phyloP scores from a whole-genome alignment of 2,888 invertebrate species.

The Coenonympha arcania region DNA sequence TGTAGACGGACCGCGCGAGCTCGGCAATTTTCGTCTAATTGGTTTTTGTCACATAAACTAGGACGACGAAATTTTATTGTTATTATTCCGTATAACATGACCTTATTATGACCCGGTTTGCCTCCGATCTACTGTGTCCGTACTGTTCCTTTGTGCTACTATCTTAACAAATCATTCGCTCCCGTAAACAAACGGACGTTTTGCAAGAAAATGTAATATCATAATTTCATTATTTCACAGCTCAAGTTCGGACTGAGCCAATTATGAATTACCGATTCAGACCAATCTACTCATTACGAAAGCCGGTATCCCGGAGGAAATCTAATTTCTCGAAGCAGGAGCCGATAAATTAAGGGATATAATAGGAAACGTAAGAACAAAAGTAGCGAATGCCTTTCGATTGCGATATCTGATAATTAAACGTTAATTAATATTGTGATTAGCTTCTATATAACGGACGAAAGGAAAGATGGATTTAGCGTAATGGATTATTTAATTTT shows the following conservation, averaged over 20 bases:
- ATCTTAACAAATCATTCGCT: not conserved
- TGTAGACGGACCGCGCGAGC: too few relatives aligned
- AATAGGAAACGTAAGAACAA: slow-evolving; percentile 22
- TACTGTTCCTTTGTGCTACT: too few relatives aligned
- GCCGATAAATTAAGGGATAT: slow-evolving; percentile 23
- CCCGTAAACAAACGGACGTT: not conserved
- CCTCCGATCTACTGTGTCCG: too few relatives aligned
- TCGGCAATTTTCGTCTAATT: too few relatives aligned
- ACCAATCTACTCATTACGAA: slow-evolving; percentile 26
- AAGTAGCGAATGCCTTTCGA: slow-evolving; percentile 10
- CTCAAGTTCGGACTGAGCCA: slow-evolving; percentile 18
- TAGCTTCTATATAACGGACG: too few relatives aligned
- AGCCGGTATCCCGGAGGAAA: slow-evolving; percentile 26
- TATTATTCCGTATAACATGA: too few relatives aligned
- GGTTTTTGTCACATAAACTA: too few relatives aligned
- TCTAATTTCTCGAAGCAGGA: slow-evolving; percentile 23
- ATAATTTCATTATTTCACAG: slow-evolving; percentile 16
- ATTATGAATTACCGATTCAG: slow-evolving; percentile 26
- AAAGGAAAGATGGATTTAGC: too few relatives aligned
- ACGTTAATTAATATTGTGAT: not conserved
- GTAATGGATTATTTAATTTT: too few relatives aligned
- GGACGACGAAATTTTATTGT: too few relatives aligned
- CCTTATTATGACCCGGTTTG: too few relatives aligned
- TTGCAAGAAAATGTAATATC: not conserved
- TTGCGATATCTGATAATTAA: slow-evolving; percentile 1